Evolutionary conservation across 2,888 invertebrate species (phyloP).

Genomic region (Scrobipalpa atriplicella): DNA sequence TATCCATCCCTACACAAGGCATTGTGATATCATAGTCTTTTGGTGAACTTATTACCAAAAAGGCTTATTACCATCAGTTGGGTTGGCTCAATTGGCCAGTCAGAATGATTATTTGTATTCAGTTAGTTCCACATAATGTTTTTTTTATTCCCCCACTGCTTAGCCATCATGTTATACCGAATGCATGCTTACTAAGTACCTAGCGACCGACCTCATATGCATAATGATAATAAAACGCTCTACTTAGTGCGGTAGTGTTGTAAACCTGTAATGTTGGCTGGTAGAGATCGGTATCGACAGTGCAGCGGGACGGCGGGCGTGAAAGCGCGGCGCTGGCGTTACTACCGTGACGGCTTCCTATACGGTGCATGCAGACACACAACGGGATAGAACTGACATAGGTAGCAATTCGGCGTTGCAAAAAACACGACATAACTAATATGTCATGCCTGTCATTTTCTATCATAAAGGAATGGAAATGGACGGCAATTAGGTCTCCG

Average conservation of each 20-base stretch:
- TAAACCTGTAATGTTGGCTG: slow-evolving; percentile 7
- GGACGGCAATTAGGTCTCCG: too few relatives aligned
- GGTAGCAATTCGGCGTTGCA: neutral
- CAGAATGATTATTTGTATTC: neutral
- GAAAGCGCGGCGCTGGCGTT: slow-evolving; percentile 37
- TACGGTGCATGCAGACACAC: neutral
- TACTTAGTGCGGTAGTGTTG: slow-evolving; percentile 14
- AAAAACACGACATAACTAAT: too few relatives aligned
- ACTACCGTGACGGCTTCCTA: slow-evolving; percentile 39
- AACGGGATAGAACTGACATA: neutral
- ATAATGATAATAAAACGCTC: slow-evolving; percentile 21
- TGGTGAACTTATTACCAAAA: too few relatives aligned
- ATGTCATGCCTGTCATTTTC: too few relatives aligned
- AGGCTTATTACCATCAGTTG: too few relatives aligned
- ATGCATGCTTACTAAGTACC: neutral
- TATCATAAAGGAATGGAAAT: too few relatives aligned
- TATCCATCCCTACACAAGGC: too few relatives aligned
- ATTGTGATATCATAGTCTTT: too few relatives aligned
- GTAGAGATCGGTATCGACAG: slow-evolving; percentile 26
- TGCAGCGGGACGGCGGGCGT: slow-evolving; percentile 32
- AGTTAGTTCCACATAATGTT: neutral
- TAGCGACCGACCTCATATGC: slow-evolving; percentile 5
- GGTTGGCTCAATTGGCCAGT: too few relatives aligned
- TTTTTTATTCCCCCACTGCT: neutral
- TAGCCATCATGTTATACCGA: neutral